These are phyloP conservation scores for Drosophila carrolli DNA, from an alignment of 1,140 invertebrate species.

Conservation along the genomic window DNA sequence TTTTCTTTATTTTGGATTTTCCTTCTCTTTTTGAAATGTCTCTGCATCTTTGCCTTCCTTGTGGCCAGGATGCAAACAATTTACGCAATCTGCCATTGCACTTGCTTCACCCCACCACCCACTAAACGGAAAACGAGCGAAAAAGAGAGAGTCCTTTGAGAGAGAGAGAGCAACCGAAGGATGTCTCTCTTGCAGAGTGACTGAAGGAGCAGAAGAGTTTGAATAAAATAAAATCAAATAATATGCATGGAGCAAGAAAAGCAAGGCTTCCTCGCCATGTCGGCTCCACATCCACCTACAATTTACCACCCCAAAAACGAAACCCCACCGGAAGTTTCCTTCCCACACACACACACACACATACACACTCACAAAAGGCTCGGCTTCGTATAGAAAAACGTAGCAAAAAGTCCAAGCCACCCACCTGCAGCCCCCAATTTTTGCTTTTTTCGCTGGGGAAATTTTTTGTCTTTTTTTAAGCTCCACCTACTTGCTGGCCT, in stretches of 20 bases:
- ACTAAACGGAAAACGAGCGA: conserved; percentile 14
- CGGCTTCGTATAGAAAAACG: conserved; percentile 78
- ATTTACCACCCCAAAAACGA: conserved; percentile 3
- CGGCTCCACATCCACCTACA: conserved; percentile 2
- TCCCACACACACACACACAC: conserved; percentile 8
- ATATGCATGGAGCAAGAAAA: conserved; percentile 73
- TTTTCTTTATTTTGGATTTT: background rate
- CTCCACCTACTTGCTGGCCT: conserved; percentile 82
- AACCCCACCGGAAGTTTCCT: conserved; percentile 4
- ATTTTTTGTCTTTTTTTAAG: conserved; percentile 84
- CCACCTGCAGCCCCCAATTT: conserved; percentile 44
- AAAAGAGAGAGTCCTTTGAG: conserved; percentile 10
- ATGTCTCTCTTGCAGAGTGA: conserved; percentile 30
- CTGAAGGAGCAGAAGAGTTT: conserved; percentile 52
- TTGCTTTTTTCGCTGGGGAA: conserved; percentile 67
- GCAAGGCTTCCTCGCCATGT: conserved; percentile 31
- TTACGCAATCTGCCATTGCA: conserved; percentile 75
- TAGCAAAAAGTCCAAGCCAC: conserved; percentile 62
- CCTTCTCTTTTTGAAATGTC: conserved; percentile 1
- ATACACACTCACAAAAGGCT: conserved; percentile 12
- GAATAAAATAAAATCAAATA: conserved; percentile 80
- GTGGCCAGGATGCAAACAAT: conserved; percentile 75
- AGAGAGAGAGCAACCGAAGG: conserved; percentile 19
- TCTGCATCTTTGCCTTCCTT: conserved; percentile 37
- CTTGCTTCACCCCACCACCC: conserved; percentile 16